Evolutionary conservation across 2,888 invertebrate genomes (phyloP), one percentile per base, ranked within the genome.

Genomic region (Caenorhabditis sp.): DNA sequence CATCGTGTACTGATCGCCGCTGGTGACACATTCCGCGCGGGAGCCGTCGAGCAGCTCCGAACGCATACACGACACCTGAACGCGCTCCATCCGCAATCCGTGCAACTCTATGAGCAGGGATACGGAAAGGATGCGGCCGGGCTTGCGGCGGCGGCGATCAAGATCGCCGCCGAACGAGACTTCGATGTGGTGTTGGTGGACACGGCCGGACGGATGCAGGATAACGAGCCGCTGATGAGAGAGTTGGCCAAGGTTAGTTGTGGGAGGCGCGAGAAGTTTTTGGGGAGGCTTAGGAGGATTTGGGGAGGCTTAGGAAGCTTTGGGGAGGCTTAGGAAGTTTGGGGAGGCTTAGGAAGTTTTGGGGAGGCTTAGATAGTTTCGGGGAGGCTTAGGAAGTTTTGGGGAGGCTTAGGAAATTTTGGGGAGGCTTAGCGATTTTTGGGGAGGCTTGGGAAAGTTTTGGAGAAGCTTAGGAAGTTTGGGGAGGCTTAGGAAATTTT

Each of bases 121-220:
- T 98, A 98, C 89, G 95, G 96, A n/a, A 98, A 98, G 93, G 99
- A 99, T 94, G 97, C 98, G 0, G 98, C 99, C 12, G 97, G 97
- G 19, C 97, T 99, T 89, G 98, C 99, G 0, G 95, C 96, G 95
- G 97, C 98, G 93, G 98, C 98, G 0, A 97, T 99, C 86, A 86
- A 85, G 64, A 90, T 90, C 59, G 91, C 91, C 6, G 74, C 95
- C 69, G 97, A 97, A 90, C 94, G 94, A 0, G 94, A 94, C 73
- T 94, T 96, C 74, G 97, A 99, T 93, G 95, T 98, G 12, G 98
- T 98, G 0, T 94, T 99, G n/a, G 95, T 99, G 22, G 99, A 99
- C 93, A 99, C 99, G 0, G 99, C 99, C 47, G 99, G 99, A n/a
- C 94, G 99, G 82, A 99, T 99, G 99, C 99, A 99, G 93, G 98